phyloP scores from a whole-genome alignment of 2,113 vertebrate species.

The Tragelaphus imberbis region DNA sequence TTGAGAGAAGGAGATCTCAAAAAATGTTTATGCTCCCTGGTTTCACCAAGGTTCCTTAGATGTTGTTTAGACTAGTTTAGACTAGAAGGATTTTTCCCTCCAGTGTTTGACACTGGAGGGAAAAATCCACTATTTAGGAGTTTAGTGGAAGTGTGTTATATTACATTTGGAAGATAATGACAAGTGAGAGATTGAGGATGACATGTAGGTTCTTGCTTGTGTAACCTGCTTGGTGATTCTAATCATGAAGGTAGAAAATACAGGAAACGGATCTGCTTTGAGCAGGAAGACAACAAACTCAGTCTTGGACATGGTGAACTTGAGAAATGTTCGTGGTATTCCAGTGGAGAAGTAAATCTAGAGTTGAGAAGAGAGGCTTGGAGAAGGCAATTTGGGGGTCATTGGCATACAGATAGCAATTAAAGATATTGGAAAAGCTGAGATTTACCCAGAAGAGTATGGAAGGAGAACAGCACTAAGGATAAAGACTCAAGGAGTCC shows the following conservation, averaged over 20 bases:
- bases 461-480: not conserved
- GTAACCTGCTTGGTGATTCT: not conserved
- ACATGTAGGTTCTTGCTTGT: not conserved
- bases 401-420: not conserved
- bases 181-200: not conserved
- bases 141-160: not conserved
- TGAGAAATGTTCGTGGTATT: not conserved
- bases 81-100: no score
- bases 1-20: not conserved
- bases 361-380: not conserved
- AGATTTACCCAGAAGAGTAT: not conserved
- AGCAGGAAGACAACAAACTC: not conserved
- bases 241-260: not conserved
- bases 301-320: not conserved
- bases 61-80: not conserved
- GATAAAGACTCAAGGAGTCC: not conserved
- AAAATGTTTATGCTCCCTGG: not conserved
- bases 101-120: not conserved
- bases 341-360: not conserved
- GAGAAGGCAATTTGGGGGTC: no score
- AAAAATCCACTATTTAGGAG: not conserved
- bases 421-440: not conserved
- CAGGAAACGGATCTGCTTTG: not conserved
- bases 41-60: not conserved
- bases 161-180: not conserved